A percentile compares a stretch with the other conserved stretches of the same genome.
Evolutionary conservation across 2,797 vertebrate species (phyloP).

Genomic region (Epinephelus coioides): DNA sequence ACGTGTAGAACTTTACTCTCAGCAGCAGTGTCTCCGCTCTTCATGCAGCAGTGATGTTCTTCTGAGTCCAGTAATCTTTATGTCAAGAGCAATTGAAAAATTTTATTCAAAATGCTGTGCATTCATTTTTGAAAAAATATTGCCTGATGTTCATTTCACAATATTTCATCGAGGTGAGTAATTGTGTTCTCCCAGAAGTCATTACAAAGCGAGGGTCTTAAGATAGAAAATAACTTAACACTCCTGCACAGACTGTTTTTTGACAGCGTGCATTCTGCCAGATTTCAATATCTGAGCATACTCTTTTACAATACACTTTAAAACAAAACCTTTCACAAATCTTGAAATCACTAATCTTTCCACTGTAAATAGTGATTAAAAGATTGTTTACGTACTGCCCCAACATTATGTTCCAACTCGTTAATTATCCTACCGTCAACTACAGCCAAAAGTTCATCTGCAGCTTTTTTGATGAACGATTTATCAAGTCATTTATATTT

Average conservation of each 20-base stretch:
- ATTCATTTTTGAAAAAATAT: slow-evolving; percentile 19
- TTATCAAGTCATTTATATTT: too few species aligned
- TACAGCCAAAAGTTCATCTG: too few species aligned
- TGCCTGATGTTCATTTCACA: slow-evolving; percentile 7
- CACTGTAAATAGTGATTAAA: too few species aligned
- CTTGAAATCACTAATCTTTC: too few species aligned
- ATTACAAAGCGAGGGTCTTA: slow-evolving; percentile 1
- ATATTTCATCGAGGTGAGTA: background rate
- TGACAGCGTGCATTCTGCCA: background rate
- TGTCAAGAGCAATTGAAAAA: slow-evolving; percentile 13
- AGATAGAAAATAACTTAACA: background rate
- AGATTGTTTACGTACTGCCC: too few species aligned
- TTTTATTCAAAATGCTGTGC: slow-evolving; percentile 12
- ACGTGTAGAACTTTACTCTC: background rate
- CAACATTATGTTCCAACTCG: too few species aligned
- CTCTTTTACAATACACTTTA: too few species aligned
- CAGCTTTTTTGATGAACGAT: too few species aligned
- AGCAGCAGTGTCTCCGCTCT: background rate
- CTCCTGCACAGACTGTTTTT: background rate
- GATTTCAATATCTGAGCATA: background rate
- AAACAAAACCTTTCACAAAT: background rate
- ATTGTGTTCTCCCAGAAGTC: slow-evolving; percentile 2
- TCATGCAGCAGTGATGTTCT: slow-evolving; percentile 1
- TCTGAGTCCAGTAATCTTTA: slow-evolving; percentile 9
- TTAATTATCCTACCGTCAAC: too few species aligned